phyloP scores from a whole-genome alignment of 53 echinoderm and acorn worm genomes.

The Echinometra lucunter region DNA sequence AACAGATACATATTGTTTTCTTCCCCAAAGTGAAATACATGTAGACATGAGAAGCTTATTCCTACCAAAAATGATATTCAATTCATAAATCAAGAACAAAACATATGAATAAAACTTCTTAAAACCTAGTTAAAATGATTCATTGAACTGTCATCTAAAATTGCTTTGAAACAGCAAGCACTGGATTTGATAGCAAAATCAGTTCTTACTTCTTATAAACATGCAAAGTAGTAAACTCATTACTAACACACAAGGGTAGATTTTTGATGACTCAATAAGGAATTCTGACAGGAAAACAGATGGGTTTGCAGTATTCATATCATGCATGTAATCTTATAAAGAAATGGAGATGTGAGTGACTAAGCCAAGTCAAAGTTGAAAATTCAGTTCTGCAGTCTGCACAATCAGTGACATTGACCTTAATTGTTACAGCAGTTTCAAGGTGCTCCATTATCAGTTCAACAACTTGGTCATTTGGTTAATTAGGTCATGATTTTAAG shows the following conservation, averaged over 20 bases:
- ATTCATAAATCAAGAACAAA: too few species aligned
- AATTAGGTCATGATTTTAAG: too few species aligned
- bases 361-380: neutral
- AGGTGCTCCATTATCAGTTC: neutral
- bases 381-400: neutral
- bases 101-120: too few species aligned
- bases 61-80: too few species aligned
- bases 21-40: neutral
- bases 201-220: too few species aligned
- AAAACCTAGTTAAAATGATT: too few species aligned
- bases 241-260: too few species aligned
- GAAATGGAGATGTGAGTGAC: neutral
- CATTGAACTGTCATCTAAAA: too few species aligned
- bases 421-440: neutral
- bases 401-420: slow-evolving; percentile 1
- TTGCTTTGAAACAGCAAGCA: too few species aligned
- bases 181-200: too few species aligned
- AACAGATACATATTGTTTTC: neutral
- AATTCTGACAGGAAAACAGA: neutral
- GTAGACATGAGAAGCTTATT: too few species aligned
- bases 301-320: neutral
- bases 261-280: neutral
- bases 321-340: neutral
- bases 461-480: neutral
- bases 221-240: too few species aligned